Percentiles rank a stretch among this genome's conserved stretches.
Evolutionary conservation across 2,797 vertebrate species (phyloP).

Genomic region (Enteromius thamalakanensis): DNA sequence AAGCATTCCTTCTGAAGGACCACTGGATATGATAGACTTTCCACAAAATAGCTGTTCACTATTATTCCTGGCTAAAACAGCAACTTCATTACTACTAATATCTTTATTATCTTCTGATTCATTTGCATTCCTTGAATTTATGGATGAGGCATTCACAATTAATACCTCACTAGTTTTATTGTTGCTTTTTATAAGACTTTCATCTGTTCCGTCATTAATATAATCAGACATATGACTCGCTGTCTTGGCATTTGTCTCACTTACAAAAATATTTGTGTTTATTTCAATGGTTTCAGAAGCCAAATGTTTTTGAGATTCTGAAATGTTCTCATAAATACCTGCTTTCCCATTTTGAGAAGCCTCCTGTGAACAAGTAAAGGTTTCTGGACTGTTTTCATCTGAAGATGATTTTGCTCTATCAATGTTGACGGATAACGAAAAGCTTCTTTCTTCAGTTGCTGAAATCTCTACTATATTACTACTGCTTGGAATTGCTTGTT

Average conservation of each 20-base stretch:
- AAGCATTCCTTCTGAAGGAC: neutral
- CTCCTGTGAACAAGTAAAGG: neutral
- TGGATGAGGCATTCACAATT: neutral
- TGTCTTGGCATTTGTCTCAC: slow-evolving; percentile 33
- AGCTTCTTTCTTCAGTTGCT: neutral
- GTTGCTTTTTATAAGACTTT: slow-evolving; percentile 3
- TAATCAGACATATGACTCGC: slow-evolving; percentile 14
- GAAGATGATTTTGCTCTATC: neutral
- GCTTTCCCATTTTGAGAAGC: slow-evolving; percentile 3
- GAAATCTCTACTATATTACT: slow-evolving; percentile 35
- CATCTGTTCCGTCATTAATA: slow-evolving; percentile 9
- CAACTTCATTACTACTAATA: slow-evolving; percentile 2
- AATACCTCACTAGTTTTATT: slow-evolving; percentile 5
- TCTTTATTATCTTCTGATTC: neutral
- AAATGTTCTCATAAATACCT: neutral
- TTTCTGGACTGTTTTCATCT: neutral
- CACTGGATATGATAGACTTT: neutral
- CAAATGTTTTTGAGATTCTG: slow-evolving; percentile 4
- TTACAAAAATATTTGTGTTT: neutral
- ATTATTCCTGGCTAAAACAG: neutral
- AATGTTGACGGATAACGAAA: neutral
- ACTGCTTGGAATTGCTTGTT: neutral
- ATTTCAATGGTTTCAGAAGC: neutral
- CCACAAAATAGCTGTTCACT: slow-evolving; percentile 4
- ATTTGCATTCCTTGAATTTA: neutral